Base-by-base conservation (phyloP, 2,888 invertebrate species). In the Xestobium rufovillosum region DNA sequence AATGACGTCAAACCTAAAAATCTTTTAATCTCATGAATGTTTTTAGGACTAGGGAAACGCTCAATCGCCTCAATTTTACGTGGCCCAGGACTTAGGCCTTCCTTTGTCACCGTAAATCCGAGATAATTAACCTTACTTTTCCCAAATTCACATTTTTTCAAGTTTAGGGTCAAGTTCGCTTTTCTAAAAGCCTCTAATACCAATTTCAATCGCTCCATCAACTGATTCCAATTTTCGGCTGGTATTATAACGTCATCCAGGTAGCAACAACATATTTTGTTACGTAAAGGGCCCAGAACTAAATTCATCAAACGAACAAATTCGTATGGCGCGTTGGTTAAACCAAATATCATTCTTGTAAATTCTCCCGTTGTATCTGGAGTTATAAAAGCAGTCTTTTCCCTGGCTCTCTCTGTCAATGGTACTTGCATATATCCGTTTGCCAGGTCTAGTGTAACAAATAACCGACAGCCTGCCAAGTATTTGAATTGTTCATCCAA, bases 101-200 rank as follows among this genome's bases (percentile, higher is more conserved):
- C 25, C 29, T 31, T 31, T 13, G 31, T 19, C 17, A 43, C 26
- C 27, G 26, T 14, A 27, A 38, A 45, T 13, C 45, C 47, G 14
- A 45, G 30, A 34, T 36, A 43, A 6, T 45, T 19, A 9, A 47
- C 26, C 29, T 41, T 29, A 3, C 31, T 37, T 25, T 39, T 26
- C 3, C 55, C 47, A 29, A 61, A 57, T 2, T 36, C 26, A 40
- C 57, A 59, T 36, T 59, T 61, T 1, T 41, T 36, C 1, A 58
- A 26, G 31, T 61, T 61, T 3, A 62, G 27, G 1, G 55, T 57
- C 3, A 60, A 34, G 12, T 50, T 49, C 1, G 55, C 51, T 1
- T 50, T 36, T 31, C 44, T 19, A 3, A 58, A 26, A 1, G 38
- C 39, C 27, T 40, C 3, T 1, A 60, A 41, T 0, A 59, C 48